phyloP scores from a whole-genome alignment of 2,113 vertebrate genomes.

The Megaceryle maxima region DNA sequence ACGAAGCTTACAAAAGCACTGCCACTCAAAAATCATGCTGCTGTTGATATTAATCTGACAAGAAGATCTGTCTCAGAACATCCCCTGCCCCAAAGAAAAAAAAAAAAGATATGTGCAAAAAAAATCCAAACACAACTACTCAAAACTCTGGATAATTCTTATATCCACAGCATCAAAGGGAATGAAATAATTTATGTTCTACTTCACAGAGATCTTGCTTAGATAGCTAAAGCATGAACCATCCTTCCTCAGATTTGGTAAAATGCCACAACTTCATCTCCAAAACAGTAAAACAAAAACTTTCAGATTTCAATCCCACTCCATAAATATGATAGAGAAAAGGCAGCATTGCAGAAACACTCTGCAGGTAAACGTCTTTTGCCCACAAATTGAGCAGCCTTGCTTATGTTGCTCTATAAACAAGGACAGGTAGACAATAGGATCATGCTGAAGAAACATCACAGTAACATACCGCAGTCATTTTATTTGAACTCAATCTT shows the following conservation, averaged over 20 bases:
- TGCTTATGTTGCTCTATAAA: not conserved
- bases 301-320: not conserved
- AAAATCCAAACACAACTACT: rapidly evolving
- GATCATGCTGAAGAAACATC: not conserved
- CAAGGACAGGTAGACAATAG: not conserved
- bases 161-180: not conserved
- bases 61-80: not conserved
- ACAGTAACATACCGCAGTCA: not conserved
- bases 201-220: not conserved
- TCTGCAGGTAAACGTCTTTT: not conserved
- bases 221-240: not conserved
- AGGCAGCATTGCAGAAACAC: not conserved
- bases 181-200: not conserved
- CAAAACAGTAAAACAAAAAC: not conserved
- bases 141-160: not conserved
- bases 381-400: not conserved
- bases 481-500: not conserved
- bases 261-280: not conserved
- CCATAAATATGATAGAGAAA: not conserved
- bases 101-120: not conserved
- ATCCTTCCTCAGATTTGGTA: not conserved
- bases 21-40: not conserved
- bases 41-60: not conserved
- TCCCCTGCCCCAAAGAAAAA: not conserved
- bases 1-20: not conserved